phyloP scores from a whole-genome alignment of 2,797 vertebrate species.

The Scarus forsteni region DNA sequence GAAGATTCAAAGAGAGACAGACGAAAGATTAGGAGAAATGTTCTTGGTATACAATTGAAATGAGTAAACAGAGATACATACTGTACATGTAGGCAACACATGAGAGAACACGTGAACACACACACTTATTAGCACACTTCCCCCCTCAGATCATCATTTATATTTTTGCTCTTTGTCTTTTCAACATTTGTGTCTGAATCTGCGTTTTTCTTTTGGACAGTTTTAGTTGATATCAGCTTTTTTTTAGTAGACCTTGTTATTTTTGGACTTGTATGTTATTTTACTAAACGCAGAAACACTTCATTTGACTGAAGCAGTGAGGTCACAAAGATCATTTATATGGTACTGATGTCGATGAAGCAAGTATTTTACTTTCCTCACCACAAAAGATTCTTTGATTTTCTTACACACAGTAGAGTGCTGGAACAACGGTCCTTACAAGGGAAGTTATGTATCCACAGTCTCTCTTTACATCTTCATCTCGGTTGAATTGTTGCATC shows the following conservation, averaged over 20 bases:
- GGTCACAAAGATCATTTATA: background rate
- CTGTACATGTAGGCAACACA: background rate
- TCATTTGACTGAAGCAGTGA: background rate
- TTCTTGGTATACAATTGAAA: slow-evolving; percentile 19
- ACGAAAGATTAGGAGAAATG: slow-evolving; percentile 33
- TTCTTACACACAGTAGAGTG: slow-evolving; percentile 1
- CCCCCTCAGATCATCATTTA: background rate
- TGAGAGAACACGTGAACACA: background rate
- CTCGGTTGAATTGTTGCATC: slow-evolving; percentile 30
- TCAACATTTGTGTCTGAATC: background rate
- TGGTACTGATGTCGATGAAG: background rate
- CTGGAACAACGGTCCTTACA: slow-evolving; percentile 10
- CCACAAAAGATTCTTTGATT: background rate
- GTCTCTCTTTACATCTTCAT: slow-evolving; percentile 2
- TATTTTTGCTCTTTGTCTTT: background rate
- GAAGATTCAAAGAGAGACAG: slow-evolving; percentile 55
- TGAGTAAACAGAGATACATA: slow-evolving; percentile 19
- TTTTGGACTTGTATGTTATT: background rate
- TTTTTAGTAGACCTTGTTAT: background rate
- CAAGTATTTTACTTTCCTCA: background rate
- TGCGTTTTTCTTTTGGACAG: background rate
- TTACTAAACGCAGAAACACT: background rate
- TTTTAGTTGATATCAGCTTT: background rate
- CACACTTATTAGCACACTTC: background rate
- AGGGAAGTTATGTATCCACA: slow-evolving; percentile 13